Evolutionary conservation across 2,888 invertebrate species (phyloP), one percentile per base, ranked within the genome.

Genomic region (Camponotus fellah): DNA sequence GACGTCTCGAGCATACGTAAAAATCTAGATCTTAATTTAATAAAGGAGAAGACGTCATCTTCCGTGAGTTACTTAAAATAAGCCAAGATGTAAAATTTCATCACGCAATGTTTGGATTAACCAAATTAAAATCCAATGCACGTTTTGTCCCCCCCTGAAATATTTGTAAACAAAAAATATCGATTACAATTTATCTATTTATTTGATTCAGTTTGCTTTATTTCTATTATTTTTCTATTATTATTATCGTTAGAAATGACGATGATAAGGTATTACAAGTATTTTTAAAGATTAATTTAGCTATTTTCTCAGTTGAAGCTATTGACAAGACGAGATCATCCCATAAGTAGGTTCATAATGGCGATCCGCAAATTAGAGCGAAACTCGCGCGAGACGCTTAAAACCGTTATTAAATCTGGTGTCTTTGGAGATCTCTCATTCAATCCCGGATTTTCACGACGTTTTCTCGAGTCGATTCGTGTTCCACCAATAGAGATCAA

Each of bases 1-100:
- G 83, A 82, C 64, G 75, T 40, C 80, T 21, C 53, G 37, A 60
- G 79, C 74, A 75, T 32, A 76, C 82, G 26, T 84, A 49, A 72
- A 80, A 62, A 9, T 72, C 72, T 14, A 17, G 34, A 58, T 80
- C 46, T 72, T 62, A 60, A 58, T 79, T 79, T 71, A 79, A 79
- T 66, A 71, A 40, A 60, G 68, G 34, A 62, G 77, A n/a, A 17
- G n/a, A 46, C 21, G 53, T 53, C 81, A 72, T 74, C 53, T 40
- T 43, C 12, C 14, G 9, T 2, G 69, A n/a, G n/a, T 58, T 79
- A 71, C 26, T 71, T 58, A 79, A 58, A 58, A 79, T 34, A 8
- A 3, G n/a, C 6, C 6, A 58, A 71, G 43, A 40, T 4, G 64
- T 6, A 34, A 58, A 46, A 6, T 71, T 71, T 69, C 69, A 26